A percentile compares a stretch with the other conserved stretches of the same genome.
Conservation (phyloP, 2,113 vertebrate genomes). For the Australoheros scitulus region DNA sequence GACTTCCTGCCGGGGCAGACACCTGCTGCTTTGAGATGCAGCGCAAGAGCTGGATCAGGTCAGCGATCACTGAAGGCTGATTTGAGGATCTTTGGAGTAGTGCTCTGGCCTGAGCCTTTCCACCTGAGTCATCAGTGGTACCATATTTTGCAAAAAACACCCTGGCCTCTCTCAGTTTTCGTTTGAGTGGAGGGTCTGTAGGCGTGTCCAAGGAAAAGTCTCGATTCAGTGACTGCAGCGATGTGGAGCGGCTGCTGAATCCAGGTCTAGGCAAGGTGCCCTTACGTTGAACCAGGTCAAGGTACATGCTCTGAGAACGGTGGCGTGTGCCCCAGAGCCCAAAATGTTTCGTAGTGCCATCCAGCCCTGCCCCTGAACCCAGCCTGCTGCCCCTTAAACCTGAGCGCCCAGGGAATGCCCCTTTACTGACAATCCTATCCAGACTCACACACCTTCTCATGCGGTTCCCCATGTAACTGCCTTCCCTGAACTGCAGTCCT, state of each 20-base stretch:
- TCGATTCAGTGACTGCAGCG: slow-evolving; percentile 69
- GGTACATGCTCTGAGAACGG: slow-evolving; percentile 69
- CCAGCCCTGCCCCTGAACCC: slow-evolving; percentile 44
- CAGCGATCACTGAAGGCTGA: slow-evolving; percentile 69
- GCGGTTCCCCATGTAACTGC: neutral
- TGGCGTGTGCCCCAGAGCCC: slow-evolving; percentile 33
- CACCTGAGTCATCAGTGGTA: slow-evolving; percentile 3
- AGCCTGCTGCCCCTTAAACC: slow-evolving; percentile 37
- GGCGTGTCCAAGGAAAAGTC: slow-evolving; percentile 52
- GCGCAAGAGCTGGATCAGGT: slow-evolving; percentile 73
- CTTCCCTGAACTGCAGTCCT: slow-evolving; percentile 23
- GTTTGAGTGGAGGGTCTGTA: slow-evolving; percentile 33
- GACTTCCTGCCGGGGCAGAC: slow-evolving; percentile 62
- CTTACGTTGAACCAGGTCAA: slow-evolving; percentile 68
- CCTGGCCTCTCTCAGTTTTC: slow-evolving; percentile 40
- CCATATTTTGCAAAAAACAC: neutral
- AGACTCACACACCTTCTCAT: slow-evolving; percentile 76
- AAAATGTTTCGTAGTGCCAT: slow-evolving; percentile 36
- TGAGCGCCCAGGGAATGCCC: slow-evolving; percentile 3
- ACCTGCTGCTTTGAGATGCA: slow-evolving; percentile 64
- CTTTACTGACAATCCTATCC: slow-evolving; percentile 65
- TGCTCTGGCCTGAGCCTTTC: slow-evolving; percentile 43
- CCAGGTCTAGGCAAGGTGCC: slow-evolving; percentile 37
- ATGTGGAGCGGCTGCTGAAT: slow-evolving; percentile 56
- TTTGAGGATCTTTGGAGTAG: slow-evolving; percentile 16